These are phyloP conservation scores for Mus caroli DNA, from an alignment of 2,797 vertebrate species.

Conservation along the genomic window DNA sequence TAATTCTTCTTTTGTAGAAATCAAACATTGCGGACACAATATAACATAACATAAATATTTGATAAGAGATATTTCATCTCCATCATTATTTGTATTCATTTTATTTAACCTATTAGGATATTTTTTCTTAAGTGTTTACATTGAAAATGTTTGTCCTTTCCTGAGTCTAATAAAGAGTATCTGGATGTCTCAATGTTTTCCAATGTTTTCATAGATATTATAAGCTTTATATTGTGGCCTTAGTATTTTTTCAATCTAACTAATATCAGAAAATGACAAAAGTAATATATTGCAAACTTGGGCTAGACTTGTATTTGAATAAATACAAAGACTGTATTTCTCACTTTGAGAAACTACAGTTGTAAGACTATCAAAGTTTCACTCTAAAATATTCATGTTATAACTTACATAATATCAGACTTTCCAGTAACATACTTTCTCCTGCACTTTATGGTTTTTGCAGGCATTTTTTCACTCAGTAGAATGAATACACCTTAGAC, in stretches of 20 bases:
- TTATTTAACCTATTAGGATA: neutral
- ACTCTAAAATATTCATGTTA: constrained; percentile 79
- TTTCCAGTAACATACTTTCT: constrained; percentile 66
- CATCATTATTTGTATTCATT: neutral
- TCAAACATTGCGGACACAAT: neutral
- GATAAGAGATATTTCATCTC: neutral
- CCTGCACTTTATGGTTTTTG: constrained; percentile 65
- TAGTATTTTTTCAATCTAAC: constrained; percentile 64
- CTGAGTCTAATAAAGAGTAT: neutral
- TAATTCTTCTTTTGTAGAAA: neutral
- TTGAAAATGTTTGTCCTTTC: constrained; percentile 27
- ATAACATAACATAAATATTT: neutral
- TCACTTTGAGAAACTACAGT: constrained; percentile 64
- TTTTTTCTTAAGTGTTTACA: neutral
- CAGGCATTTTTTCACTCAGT: constrained; percentile 55
- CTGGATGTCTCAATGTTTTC: neutral
- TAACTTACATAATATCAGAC: constrained; percentile 74
- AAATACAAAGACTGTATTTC: constrained; percentile 58
- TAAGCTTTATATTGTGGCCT: constrained; percentile 45
- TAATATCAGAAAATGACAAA: constrained; percentile 68
- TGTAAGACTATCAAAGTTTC: constrained; percentile 77
- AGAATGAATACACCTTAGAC: constrained; percentile 75
- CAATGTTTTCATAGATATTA: constrained; percentile 27
- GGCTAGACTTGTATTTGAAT: constrained; percentile 73
- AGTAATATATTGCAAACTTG: constrained; percentile 64